These are phyloP conservation scores for Cyprinodon diabolis DNA, from an alignment of 2,797 vertebrate genomes.

Conservation along the genomic window DNA sequence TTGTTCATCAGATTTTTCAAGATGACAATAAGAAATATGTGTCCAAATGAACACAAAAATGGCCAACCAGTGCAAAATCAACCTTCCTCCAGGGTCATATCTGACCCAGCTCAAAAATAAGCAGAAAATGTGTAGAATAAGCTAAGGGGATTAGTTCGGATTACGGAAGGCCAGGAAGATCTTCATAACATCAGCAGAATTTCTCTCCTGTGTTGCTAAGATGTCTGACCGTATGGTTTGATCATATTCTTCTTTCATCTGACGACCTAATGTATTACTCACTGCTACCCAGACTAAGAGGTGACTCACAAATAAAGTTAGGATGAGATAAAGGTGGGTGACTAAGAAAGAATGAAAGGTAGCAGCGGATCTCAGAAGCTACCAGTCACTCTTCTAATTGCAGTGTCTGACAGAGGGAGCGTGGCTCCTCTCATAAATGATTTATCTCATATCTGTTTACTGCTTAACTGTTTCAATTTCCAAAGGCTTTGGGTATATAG, in stretches of 20 bases:
- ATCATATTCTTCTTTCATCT: not conserved
- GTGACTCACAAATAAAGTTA: slow-evolving; percentile 59
- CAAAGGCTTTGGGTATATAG: not conserved
- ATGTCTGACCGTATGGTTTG: slow-evolving; percentile 47
- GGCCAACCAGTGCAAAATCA: not conserved
- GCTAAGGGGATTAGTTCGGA: too few relatives aligned
- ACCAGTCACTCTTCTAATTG: slow-evolving; percentile 68
- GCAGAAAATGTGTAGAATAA: not conserved
- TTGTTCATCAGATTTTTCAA: too few relatives aligned
- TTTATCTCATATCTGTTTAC: slow-evolving; percentile 23
- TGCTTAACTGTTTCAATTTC: not conserved
- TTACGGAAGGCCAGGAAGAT: too few relatives aligned
- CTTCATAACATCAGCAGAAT: not conserved
- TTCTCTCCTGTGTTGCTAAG: slow-evolving; percentile 26
- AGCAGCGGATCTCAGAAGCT: slow-evolving; percentile 39
- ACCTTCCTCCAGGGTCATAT: not conserved
- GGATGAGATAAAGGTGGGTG: slow-evolving; percentile 45
- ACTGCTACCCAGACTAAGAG: slow-evolving; percentile 31
- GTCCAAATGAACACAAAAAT: not conserved
- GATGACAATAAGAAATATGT: too few relatives aligned
- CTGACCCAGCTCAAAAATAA: not conserved
- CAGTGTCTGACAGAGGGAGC: slow-evolving; percentile 57
- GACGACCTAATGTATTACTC: not conserved
- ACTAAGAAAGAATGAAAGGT: slow-evolving; percentile 56
- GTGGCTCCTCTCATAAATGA: slow-evolving; percentile 42